A percentile compares a stretch with the other conserved stretches of the same genome.
These are phyloP conservation scores for Halcyon malimbica DNA, from an alignment of 2,113 vertebrate genomes.

Conservation along the genomic window DNA sequence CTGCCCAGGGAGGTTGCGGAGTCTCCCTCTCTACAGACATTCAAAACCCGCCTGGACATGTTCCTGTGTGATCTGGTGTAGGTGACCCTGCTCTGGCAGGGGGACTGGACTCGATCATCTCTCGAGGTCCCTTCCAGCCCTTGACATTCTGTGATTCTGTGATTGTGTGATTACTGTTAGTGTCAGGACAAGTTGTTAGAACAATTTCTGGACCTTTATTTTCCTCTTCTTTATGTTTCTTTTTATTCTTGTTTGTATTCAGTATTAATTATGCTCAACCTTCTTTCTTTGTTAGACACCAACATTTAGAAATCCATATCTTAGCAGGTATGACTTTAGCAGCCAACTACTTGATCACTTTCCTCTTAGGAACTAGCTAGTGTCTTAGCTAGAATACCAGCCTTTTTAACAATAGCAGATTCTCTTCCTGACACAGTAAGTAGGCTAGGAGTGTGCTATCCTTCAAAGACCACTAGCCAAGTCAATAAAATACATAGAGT, in stretches of 20 bases:
- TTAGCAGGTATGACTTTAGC: not conserved
- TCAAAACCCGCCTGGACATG: too few species aligned
- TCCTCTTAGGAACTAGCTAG: not conserved
- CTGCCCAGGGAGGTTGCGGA: too few species aligned
- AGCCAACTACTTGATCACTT: not conserved
- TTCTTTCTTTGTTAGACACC: not conserved
- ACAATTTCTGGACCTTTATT: not conserved
- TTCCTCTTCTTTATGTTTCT: not conserved
- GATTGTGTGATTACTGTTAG: not conserved
- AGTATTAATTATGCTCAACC: not conserved
- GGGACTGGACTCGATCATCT: too few species aligned
- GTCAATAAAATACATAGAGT: not conserved
- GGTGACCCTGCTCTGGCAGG: too few species aligned
- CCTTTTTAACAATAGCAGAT: not conserved
- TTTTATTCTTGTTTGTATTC: not conserved
- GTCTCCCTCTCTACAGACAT: too few species aligned
- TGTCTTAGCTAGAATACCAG: not conserved
- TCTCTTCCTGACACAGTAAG: not conserved
- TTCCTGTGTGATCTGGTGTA: too few species aligned
- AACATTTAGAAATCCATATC: not conserved
- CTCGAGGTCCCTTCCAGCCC: too few species aligned
- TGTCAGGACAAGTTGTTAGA: not conserved
- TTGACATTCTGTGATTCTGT: too few species aligned
- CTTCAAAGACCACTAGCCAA: not conserved
- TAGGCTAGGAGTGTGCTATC: not conserved